Evolutionary conservation across 53 echinoderm and acorn worm genomes (phyloP).

Genomic region (Hippasteria phrygiana): DNA sequence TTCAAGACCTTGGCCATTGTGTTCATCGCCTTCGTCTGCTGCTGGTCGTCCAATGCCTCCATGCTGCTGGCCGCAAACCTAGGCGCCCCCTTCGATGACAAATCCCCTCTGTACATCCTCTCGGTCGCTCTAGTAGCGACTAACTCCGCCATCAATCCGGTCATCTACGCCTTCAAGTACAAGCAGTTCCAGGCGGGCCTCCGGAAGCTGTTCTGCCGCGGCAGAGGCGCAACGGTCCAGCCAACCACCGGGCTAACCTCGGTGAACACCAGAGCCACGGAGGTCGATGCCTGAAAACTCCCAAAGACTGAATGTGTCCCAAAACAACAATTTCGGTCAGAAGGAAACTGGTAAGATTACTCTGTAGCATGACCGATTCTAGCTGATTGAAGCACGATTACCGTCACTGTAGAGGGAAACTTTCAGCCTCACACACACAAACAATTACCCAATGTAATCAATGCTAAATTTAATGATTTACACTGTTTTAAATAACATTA

Average conservation of each 20-base stretch:
- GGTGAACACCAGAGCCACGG: background rate
- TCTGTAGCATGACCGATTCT: no score
- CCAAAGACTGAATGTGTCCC: background rate
- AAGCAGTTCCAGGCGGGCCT: constrained; percentile 74
- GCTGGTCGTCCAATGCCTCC: constrained; percentile 75
- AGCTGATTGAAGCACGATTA: no score
- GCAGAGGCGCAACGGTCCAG: background rate
- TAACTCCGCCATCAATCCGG: constrained; percentile 76
- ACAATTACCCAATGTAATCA: no score
- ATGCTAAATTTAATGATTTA: no score
- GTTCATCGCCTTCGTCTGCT: constrained; percentile 74
- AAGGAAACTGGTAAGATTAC: no score
- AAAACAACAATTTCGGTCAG: no score
- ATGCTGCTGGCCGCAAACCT: constrained; percentile 61
- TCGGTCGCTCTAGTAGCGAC: constrained; percentile 71
- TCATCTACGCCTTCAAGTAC: constrained; percentile 87
- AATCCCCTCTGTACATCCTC: constrained; percentile 56
- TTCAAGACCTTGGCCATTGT: constrained; percentile 71
- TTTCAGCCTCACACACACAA: no score
- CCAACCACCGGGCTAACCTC: background rate
- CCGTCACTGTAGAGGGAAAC: no score
- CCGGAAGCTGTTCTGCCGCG: constrained; percentile 50
- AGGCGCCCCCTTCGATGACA: constrained; percentile 54
- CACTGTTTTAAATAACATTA: no score
- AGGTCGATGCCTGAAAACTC: background rate